These are phyloP conservation scores for Tympanoctomys barrerae DNA, from an alignment of 2,797 vertebrate species.

Conservation along the genomic window DNA sequence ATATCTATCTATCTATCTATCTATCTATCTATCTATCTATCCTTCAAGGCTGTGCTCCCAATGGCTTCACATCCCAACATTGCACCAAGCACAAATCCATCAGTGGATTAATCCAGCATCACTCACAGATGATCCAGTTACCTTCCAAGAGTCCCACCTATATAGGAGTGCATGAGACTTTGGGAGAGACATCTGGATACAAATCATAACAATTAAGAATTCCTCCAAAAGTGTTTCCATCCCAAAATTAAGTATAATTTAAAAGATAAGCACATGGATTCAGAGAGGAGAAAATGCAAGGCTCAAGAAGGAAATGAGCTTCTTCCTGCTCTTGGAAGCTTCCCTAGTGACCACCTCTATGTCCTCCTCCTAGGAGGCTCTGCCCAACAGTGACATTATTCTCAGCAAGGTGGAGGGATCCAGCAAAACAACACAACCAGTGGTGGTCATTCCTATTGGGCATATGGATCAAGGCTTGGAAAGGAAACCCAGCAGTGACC, in stretches of 20 bases:
- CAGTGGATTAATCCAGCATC: not conserved
- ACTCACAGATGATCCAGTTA: not conserved
- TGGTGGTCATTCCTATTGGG: not conserved
- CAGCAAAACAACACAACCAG: not conserved
- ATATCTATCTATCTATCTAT: too few relatives aligned
- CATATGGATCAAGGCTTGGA: not conserved
- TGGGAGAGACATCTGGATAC: not conserved
- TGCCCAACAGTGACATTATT: not conserved
- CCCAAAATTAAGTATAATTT: conserved; percentile 29
- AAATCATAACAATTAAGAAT: not conserved
- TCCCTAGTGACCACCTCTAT: accelerated
- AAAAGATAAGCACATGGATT: conserved; percentile 2
- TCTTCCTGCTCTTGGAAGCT: not conserved
- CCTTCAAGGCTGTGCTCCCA: not conserved
- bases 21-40: too few relatives aligned
- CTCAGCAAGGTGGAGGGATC: not conserved
- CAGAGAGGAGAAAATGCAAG: not conserved
- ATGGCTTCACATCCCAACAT: not conserved
- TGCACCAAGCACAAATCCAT: not conserved
- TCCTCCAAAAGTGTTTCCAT: conserved; percentile 32
- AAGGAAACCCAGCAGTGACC: not conserved
- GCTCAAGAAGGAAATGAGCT: not conserved
- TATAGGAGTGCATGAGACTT: not conserved
- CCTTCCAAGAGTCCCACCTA: not conserved
- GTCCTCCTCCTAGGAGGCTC: not conserved